Conservation (phyloP, 2,888 invertebrate genomes). For the Folsomia candida region DNA sequence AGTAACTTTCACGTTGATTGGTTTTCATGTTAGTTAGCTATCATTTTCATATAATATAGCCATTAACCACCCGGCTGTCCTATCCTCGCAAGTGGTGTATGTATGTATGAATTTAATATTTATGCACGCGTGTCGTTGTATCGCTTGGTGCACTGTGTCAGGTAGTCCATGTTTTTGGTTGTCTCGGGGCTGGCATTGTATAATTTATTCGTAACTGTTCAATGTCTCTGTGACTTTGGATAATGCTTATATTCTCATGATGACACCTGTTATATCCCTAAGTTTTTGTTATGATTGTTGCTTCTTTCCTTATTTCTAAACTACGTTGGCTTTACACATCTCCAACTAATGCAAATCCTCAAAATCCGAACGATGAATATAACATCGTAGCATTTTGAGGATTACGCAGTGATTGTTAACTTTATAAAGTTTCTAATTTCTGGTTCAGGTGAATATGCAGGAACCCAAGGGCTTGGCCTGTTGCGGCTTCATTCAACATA, state of each 20-base stretch:
- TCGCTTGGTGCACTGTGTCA: background rate
- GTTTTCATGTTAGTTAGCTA: too few species aligned
- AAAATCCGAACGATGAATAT: background rate
- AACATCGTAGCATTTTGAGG: background rate
- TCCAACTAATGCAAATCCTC: background rate
- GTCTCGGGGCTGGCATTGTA: background rate
- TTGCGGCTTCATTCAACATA: slow-evolving; percentile 95
- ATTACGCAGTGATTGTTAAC: background rate
- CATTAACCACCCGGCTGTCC: too few species aligned
- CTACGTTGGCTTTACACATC: background rate
- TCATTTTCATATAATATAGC: too few species aligned
- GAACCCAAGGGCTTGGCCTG: slow-evolving; percentile 92
- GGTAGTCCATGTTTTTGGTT: background rate
- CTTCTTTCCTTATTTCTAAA: background rate
- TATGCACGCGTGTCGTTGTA: background rate
- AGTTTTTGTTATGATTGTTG: background rate
- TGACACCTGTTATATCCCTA: too few species aligned
- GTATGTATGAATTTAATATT: background rate
- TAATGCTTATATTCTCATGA: too few species aligned
- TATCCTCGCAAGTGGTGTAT: too few species aligned
- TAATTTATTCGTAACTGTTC: background rate
- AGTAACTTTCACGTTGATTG: too few species aligned
- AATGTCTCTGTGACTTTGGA: too few species aligned
- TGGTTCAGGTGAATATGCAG: slow-evolving; percentile 77
- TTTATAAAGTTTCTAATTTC: too few species aligned